A percentile compares a stretch with the other conserved stretches of the same genome.
Evolutionary conservation across 2,113 vertebrate species (phyloP).

Genomic region (Pomatorhinus ruficollis): DNA sequence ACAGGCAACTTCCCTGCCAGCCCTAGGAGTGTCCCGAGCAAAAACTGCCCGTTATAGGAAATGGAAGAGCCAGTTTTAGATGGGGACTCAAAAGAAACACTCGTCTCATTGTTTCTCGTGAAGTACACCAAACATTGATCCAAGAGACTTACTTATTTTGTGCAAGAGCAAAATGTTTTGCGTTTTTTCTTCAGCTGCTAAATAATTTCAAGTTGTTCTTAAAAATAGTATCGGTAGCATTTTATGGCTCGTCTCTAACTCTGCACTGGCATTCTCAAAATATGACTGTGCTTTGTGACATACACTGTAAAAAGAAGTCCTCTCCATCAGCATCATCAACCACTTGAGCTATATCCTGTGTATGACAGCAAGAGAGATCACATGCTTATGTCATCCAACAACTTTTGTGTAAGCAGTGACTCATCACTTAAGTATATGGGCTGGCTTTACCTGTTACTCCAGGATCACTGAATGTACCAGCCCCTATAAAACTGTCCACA

Average conservation of each 20-base stretch:
- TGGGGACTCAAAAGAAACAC: background rate
- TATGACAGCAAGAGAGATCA: background rate
- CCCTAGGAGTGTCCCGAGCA: background rate
- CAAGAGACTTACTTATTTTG: background rate
- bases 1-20: background rate
- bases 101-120: background rate
- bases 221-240: background rate
- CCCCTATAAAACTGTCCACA: background rate
- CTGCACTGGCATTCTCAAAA: background rate
- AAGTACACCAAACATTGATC: background rate
- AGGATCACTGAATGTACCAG: background rate
- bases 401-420: background rate
- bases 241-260: background rate
- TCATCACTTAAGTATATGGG: background rate
- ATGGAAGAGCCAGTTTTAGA: background rate
- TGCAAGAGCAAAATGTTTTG: background rate
- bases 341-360: background rate
- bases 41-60: background rate
- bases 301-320: background rate
- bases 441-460: background rate
- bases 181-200: background rate
- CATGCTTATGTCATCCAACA: background rate
- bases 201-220: background rate
- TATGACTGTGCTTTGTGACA: rapidly evolving
- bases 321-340: background rate